Evolutionary conservation across 2,797 vertebrate genomes (phyloP), one percentile per base, ranked within the genome.

Genomic region (Microcaecilia unicolor): DNA sequence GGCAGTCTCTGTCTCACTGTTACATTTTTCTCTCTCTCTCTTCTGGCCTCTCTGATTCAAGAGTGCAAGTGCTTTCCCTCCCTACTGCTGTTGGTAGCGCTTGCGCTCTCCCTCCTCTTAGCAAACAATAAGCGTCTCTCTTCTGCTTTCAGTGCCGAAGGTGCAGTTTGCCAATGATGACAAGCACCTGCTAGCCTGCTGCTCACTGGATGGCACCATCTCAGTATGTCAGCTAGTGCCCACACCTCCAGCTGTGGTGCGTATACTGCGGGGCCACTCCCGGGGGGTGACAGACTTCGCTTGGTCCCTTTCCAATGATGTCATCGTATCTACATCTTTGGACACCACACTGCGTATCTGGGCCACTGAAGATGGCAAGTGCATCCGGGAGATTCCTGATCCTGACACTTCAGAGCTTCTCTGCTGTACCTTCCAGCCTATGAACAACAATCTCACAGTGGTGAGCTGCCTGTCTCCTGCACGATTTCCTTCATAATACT

Each of bases 371-470:
- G 88, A 93, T 0, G 93, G 93, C 3, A 85, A 89, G 17, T 93
- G 93, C 67, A 93, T 96, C 64, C 84, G 93, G 18, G 85, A 90
- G 33, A 91, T 98, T 48, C 63, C 78, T 5, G 93, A 98, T 52
- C 91, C 90, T 0, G 92, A 97, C 6, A 78, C 85, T 7, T 91
- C 91, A 0, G 87, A 91, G 45, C 72, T 96, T 47, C 87, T 96
- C 9, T 97, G 92, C 78, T 93, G 93, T 47, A 92, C 87, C 16
- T 97, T 98, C 66, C 93, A 97, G 70, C 92, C 92, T 0, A 91
- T 95, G 81, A 97, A 97, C 58, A 97, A 96, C 70, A 94, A 96
- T 68, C 89, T 97, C 6, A 93, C 91, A 3, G 92, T 97, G 88
- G 91, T 97, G 55, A 5, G n/a, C 13, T 13, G 3, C 11, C 11